A percentile compares a stretch with the other conserved stretches of the same genome.
These are phyloP conservation scores for Lycorma delicatula DNA, from an alignment of 1,140 invertebrate genomes.

Conservation along the genomic window DNA sequence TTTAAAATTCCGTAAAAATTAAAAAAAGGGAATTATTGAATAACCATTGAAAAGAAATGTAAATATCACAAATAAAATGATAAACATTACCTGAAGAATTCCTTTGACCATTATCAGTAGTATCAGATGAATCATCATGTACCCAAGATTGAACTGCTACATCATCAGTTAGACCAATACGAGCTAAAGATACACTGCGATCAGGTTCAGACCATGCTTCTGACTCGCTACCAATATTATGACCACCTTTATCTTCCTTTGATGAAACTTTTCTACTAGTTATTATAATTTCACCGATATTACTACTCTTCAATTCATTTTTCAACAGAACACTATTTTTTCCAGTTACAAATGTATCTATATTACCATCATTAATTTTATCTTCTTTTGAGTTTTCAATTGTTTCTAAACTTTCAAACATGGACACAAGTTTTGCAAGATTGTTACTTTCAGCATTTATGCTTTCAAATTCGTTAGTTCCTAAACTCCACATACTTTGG, in stretches of 20 bases:
- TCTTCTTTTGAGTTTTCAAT: background rate
- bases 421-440: slow-evolving; percentile 7
- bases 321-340: too few species aligned
- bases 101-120: slow-evolving; percentile 5
- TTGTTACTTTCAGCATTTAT: background rate
- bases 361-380: background rate
- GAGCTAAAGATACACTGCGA: slow-evolving; percentile 61
- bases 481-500: background rate
- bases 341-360: too few species aligned
- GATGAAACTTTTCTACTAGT: slow-evolving; percentile 6
- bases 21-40: too few species aligned
- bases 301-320: slow-evolving; percentile 5
- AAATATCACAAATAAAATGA: too few species aligned
- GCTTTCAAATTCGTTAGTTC: slow-evolving; percentile 1
- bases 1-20: too few species aligned
- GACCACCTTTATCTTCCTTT: background rate
- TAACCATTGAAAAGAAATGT: too few species aligned
- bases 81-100: slow-evolving; percentile 3
- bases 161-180: slow-evolving; percentile 57
- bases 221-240: slow-evolving; percentile 48
- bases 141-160: background rate
- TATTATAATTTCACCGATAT: slow-evolving; percentile 12
- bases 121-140: slow-evolving; percentile 14
- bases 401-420: background rate
- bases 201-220: slow-evolving; percentile 81